phyloP scores from a whole-genome alignment of 2,888 invertebrate genomes.

The Caenorhabditis becei region DNA sequence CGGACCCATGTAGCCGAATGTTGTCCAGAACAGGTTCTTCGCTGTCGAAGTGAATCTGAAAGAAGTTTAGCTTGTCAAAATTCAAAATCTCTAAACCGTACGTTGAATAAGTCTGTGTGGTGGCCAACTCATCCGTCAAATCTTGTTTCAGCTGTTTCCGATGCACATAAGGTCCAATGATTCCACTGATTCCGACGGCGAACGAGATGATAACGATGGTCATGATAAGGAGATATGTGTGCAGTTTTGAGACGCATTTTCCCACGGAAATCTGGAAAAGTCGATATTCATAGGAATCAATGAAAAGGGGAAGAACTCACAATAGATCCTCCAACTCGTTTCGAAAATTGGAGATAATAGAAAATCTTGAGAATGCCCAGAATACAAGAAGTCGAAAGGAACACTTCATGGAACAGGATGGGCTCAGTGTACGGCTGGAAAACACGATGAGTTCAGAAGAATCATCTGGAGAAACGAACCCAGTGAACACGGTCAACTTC shows the following conservation, averaged over 20 bases:
- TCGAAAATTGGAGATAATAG: slow-evolving; percentile 75
- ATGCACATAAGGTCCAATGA: slow-evolving; percentile 54
- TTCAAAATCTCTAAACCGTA: slow-evolving; percentile 5
- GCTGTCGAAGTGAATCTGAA: slow-evolving; percentile 34
- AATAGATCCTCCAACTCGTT: slow-evolving; percentile 74
- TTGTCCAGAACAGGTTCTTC: slow-evolving; percentile 75
- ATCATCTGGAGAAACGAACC: slow-evolving; percentile 19
- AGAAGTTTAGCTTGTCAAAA: slow-evolving; percentile 2
- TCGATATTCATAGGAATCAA: neutral
- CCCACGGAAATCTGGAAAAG: slow-evolving; percentile 78
- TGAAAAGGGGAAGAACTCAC: slow-evolving; percentile 44
- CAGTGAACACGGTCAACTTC: slow-evolving; percentile 49
- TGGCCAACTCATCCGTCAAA: neutral
- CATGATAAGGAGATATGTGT: slow-evolving; percentile 79
- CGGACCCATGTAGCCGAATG: slow-evolving; percentile 75
- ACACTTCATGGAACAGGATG: slow-evolving; percentile 72
- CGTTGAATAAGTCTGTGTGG: slow-evolving; percentile 42
- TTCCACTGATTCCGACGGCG: slow-evolving; percentile 70
- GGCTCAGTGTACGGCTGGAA: slow-evolving; percentile 64
- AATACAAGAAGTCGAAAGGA: slow-evolving; percentile 74
- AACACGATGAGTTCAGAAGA: neutral
- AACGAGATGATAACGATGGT: slow-evolving; percentile 77
- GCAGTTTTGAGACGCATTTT: slow-evolving; percentile 75
- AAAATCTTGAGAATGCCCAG: slow-evolving; percentile 77
- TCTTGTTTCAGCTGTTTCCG: slow-evolving; percentile 10